Base-by-base conservation (phyloP, 1,140 invertebrate species). In the Drosophila teissieri region DNA sequence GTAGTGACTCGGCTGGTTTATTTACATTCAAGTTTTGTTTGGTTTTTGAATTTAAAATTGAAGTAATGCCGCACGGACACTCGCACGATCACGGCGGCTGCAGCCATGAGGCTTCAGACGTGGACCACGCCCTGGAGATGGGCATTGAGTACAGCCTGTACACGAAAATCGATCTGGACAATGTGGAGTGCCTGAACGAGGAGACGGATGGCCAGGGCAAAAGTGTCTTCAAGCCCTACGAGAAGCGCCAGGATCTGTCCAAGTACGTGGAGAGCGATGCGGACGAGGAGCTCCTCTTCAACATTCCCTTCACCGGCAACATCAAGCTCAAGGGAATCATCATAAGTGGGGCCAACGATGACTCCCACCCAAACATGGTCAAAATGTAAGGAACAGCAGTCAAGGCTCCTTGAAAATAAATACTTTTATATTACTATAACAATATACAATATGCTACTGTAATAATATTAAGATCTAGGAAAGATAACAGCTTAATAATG, bases 261-360 rank as follows among this genome's bases (percentile, higher is more conserved):
- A 78, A 88, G 97, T 98, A 93, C 94, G 98, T 99, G 1, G 96
- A 98, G 93, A 98, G 98, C 93, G 98, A 99, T 94, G 95, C 95
- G 11, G 98, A 99, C 94, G 96, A 97, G 93, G 98, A 99, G 93
- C 93, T 99, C 5, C 92, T 99, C 1, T 98, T 99, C 90, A 98
- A 98, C 92, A 97, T 99, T 86, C 98, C 98, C 61, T 99, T 99
- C 91, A 98, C 97, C 45, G 98, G 98, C 19, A 97, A 97, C 94
- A 94, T 99, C 1, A 99, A 99, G 93, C 93, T 99, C 45, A 99
- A 98, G 93, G 98, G 98, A 22, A 95, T 99, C 45, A 97, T 98
- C 78, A 93, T 99, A 46, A 95, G 96, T 78, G 98, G 97, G 17
- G 97, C 96, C 81, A 95, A 98, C 92, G 95, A 96, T 82, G 95